These are phyloP conservation scores for Pseudotriccus pelzelni DNA, from an alignment of 2,797 vertebrate genomes.

Conservation along the genomic window DNA sequence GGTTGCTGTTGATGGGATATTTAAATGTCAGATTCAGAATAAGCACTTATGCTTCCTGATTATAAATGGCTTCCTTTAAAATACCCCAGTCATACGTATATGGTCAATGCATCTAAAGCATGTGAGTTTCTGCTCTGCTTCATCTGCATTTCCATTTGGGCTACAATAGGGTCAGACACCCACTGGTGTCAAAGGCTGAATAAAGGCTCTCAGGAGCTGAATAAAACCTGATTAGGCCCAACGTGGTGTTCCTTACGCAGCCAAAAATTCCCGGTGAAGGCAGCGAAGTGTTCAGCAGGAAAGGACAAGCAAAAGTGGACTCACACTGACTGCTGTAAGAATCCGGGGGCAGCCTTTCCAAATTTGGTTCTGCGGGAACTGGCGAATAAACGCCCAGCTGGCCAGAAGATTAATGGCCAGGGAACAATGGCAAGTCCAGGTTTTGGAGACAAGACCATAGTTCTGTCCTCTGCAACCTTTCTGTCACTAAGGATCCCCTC, in stretches of 20 bases:
- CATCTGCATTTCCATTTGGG: background rate
- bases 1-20: slow-evolving; percentile 30
- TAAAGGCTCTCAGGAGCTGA: background rate
- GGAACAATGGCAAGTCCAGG: background rate
- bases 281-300: background rate
- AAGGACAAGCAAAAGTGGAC: background rate
- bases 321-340: background rate
- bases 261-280: background rate
- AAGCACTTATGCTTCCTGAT: slow-evolving; percentile 9
- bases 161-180: background rate
- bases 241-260: background rate
- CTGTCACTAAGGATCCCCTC: background rate
- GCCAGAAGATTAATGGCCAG: background rate
- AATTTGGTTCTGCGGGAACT: background rate
- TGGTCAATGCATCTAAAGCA: background rate
- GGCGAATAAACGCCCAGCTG: background rate
- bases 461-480: background rate
- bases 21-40: slow-evolving; percentile 45
- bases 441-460: background rate
- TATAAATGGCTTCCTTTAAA: background rate
- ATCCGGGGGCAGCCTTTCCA: background rate
- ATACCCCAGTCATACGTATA: background rate
- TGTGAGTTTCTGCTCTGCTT: background rate
- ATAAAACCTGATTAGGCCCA: background rate
- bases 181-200: background rate